Evolutionary conservation across 2,113 vertebrate genomes (phyloP).

Genomic region (Heterocephalus glaber): DNA sequence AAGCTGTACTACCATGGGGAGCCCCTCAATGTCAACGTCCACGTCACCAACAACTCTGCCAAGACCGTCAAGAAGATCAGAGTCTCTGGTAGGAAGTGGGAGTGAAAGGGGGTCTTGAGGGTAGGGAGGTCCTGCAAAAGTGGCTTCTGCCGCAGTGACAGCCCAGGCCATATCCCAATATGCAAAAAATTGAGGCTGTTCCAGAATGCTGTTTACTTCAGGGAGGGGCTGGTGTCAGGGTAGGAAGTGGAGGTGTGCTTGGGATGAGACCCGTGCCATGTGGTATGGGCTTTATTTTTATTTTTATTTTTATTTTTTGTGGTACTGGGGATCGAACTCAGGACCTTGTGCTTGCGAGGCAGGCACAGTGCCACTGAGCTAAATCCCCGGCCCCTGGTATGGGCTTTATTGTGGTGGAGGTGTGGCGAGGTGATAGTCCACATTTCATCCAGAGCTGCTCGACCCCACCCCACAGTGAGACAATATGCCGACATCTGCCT

Average conservation of each 20-base stretch:
- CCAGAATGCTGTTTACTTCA: neutral
- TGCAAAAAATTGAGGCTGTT: neutral
- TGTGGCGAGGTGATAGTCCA: constrained; percentile 69
- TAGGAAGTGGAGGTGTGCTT: neutral
- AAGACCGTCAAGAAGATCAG: constrained; percentile 94
- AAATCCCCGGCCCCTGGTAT: too few species aligned
- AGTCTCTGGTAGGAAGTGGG: constrained; percentile 88
- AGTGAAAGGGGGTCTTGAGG: neutral
- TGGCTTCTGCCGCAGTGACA: neutral
- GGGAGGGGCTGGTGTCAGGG: neutral
- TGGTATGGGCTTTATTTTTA: too few species aligned
- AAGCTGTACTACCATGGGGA: constrained; percentile 93
- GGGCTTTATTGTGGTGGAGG: neutral
- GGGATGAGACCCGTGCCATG: rapidly evolving
- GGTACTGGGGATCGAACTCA: too few species aligned
- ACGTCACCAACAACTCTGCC: constrained; percentile 95
- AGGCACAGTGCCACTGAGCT: too few species aligned
- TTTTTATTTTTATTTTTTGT: too few species aligned
- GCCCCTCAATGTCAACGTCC: constrained; percentile 93
- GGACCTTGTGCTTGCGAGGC: too few species aligned
- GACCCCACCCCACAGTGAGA: constrained; percentile 86
- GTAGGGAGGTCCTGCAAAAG: constrained; percentile 11
- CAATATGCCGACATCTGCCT: constrained; percentile 96
- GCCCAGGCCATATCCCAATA: neutral
- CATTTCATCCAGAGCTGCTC: constrained; percentile 80